These are phyloP conservation scores for Ctenosaura bakeri DNA, from an alignment of 2,797 vertebrate genomes.

Conservation along the genomic window DNA sequence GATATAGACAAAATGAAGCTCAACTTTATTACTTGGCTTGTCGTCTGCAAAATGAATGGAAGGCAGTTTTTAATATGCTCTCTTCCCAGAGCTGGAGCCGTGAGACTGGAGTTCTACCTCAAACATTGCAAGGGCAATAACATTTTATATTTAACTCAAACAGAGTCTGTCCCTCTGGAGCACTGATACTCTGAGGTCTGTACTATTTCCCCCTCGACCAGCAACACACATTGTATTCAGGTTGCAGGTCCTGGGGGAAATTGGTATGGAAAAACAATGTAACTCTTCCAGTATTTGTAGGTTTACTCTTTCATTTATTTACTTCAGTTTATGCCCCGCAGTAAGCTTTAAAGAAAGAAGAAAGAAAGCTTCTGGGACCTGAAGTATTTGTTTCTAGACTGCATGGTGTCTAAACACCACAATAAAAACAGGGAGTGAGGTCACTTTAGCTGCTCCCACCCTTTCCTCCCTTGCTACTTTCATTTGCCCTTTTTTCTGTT, in stretches of 20 bases:
- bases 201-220: neutral
- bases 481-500: neutral
- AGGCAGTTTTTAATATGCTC: slow-evolving; percentile 68
- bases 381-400: neutral
- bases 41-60: slow-evolving; percentile 68
- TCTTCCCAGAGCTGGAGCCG: slow-evolving; percentile 58
- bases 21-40: slow-evolving; percentile 62
- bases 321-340: neutral
- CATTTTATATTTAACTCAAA: slow-evolving; percentile 72
- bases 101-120: slow-evolving; percentile 69
- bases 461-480: neutral
- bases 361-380: neutral
- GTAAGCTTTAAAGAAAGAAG: neutral
- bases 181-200: slow-evolving; percentile 49
- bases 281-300: slow-evolving; percentile 29
- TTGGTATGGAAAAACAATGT: slow-evolving; percentile 49
- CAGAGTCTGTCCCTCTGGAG: slow-evolving; percentile 45
- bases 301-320: neutral
- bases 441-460: neutral
- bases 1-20: slow-evolving; percentile 52
- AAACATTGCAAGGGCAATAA: slow-evolving; percentile 72
- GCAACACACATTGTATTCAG: slow-evolving; percentile 65
- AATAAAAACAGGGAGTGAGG: neutral
- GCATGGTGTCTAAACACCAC: too few relatives aligned
- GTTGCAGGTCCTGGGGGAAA: slow-evolving; percentile 58